A percentile compares a stretch with the other conserved stretches of the same genome.
These are phyloP conservation scores for Pocillopora verrucosa DNA, from an alignment of 64 coral and sea anemone genomes.

Conservation along the genomic window DNA sequence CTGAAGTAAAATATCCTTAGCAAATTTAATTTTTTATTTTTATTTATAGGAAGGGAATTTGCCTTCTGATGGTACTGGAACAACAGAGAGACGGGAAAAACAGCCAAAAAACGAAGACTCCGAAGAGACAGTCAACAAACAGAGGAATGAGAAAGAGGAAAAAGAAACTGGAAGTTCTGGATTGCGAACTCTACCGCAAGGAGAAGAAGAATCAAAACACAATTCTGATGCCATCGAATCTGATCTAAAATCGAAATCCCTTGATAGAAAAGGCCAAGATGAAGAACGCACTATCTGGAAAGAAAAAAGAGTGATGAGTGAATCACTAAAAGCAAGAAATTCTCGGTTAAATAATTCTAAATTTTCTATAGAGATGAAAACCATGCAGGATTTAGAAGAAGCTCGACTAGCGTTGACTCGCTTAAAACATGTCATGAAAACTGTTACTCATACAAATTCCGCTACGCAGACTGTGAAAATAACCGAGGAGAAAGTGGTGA, in stretches of 20 bases:
- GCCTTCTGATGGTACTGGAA: background rate
- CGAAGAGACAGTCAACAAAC: background rate
- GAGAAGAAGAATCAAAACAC: background rate
- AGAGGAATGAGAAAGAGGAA: background rate
- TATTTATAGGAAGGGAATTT: background rate
- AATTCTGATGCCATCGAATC: background rate
- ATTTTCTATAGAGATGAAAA: slow-evolving; percentile 1
- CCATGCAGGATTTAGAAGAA: slow-evolving; percentile 4
- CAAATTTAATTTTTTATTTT: background rate
- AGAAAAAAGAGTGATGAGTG: background rate
- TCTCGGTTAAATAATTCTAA: background rate
- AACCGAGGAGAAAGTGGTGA: background rate
- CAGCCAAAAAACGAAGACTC: background rate
- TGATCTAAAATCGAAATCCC: background rate
- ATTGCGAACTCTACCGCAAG: background rate
- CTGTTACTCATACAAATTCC: background rate
- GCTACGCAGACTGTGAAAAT: background rate
- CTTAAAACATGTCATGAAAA: slow-evolving; percentile 5
- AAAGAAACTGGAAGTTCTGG: background rate
- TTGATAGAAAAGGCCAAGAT: background rate
- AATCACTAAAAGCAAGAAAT: background rate
- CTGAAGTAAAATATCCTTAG: too few species aligned
- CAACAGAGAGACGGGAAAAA: background rate
- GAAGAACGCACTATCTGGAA: background rate
- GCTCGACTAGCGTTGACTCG: slow-evolving; percentile 5